phyloP scores from a whole-genome alignment of 2,797 vertebrate species.

The Phoxinus dragarum region DNA sequence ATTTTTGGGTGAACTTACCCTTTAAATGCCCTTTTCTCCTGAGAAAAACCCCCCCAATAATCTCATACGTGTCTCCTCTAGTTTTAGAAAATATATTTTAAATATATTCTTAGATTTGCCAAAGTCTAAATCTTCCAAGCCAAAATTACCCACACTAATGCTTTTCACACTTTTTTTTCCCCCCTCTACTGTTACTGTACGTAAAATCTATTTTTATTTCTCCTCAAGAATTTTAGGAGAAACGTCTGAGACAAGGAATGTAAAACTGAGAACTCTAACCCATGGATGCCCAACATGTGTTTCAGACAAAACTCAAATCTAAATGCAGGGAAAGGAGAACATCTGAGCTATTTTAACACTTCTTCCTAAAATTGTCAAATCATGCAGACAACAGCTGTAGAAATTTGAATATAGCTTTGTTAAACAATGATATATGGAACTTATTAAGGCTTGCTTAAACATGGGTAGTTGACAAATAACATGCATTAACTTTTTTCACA shows the following conservation, averaged over 20 bases:
- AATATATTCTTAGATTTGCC: background rate
- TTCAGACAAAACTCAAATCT: background rate
- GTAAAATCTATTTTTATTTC: background rate
- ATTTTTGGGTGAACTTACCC: too few species aligned
- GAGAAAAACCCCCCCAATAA: background rate
- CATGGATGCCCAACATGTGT: background rate
- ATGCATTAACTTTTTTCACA: background rate
- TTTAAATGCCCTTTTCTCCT: background rate
- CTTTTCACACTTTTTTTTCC: background rate
- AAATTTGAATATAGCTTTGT: slow-evolving; percentile 7
- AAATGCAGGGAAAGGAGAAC: background rate
- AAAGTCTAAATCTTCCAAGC: background rate
- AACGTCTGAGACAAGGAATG: background rate
- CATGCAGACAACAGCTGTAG: background rate
- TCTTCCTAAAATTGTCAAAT: slow-evolving; percentile 19
- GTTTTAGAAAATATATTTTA: background rate
- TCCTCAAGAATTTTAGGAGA: background rate
- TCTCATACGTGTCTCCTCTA: background rate
- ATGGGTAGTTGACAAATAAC: background rate
- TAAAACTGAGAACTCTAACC: background rate
- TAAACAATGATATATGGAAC: background rate
- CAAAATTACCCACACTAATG: background rate
- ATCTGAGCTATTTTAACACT: slow-evolving; percentile 20
- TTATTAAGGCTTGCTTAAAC: background rate
- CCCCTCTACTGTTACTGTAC: background rate